A percentile compares a stretch with the other conserved stretches of the same genome.
phyloP scores from a whole-genome alignment of 2,888 invertebrate genomes.

The Agrochola litura region DNA sequence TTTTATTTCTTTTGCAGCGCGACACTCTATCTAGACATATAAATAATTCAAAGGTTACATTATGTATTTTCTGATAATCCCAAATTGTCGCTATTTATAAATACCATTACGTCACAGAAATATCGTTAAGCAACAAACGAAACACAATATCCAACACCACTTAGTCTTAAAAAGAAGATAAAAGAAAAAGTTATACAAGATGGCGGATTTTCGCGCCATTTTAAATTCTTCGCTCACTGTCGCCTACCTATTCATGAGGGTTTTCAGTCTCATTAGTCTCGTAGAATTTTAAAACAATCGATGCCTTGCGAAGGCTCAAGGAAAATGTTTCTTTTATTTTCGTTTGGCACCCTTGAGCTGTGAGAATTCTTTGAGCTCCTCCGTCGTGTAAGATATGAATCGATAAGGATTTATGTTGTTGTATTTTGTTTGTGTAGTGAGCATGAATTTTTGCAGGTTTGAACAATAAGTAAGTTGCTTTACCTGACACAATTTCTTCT shows the following conservation, averaged over 20 bases:
- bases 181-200: conserved; percentile 45
- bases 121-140: conserved; percentile 11
- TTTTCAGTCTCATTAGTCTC: conserved; percentile 57
- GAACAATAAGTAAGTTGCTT: conserved; percentile 10
- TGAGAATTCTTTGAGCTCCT: conserved; percentile 36
- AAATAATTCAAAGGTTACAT: background rate
- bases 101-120: background rate
- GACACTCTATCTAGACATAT: no score
- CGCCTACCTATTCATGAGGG: conserved; percentile 48
- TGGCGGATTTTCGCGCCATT: conserved; percentile 50
- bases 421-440: conserved; percentile 11
- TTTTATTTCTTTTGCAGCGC: no score
- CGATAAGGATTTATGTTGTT: conserved; percentile 19
- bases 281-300: conserved; percentile 56
- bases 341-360: conserved; percentile 8
- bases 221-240: conserved; percentile 39
- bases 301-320: conserved; percentile 12
- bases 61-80: background rate
- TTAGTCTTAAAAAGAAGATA: conserved; percentile 13
- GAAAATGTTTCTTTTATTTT: conserved; percentile 42
- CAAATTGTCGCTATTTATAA: background rate
- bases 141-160: conserved; percentile 28
- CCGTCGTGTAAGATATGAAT: conserved; percentile 14
- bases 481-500: background rate
- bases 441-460: conserved; percentile 17